Base-by-base conservation (phyloP, 30 jellyfish, hydroid and myxozoan genomes). In the Pelagia noctiluca region DNA sequence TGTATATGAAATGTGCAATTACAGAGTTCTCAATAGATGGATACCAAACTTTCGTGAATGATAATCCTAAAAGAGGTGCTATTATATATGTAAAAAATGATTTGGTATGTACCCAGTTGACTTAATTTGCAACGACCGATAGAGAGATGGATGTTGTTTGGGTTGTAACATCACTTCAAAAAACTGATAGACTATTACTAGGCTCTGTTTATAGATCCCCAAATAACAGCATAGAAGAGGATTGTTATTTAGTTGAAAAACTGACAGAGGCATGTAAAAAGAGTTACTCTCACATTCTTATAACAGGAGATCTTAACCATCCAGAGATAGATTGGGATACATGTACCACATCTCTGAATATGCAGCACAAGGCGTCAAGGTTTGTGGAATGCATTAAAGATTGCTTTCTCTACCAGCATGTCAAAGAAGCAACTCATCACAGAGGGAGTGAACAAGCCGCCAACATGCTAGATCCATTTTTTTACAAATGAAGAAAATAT, bases 31-130 rank as follows among this genome's bases (percentile, higher is more conserved):
- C 78, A 24, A 21, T 35, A 71, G 83, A 35, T 46, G 71, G 83
- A 71, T 46, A 71, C 71, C 83, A 71, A 74, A 46, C 76, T 71
- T 71, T 31, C n/a, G 69, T 35, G 72, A 71, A 71, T 71, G 83
- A 36, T 3, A 36, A 36, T 35, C 69, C 72, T 34, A 71, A 46
- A 71, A 35, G 83, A 64, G 78, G 78, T 64, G 78, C 78, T 64
- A 64, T 64, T 64, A 53, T 21, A 50, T 64, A 64, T 64, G 78
- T 30, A 53, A 64, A 64, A 30, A 64, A 64, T 64, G 78, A 64
- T 53, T 64, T 64, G 10, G 78, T 24, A 64, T 64, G 78, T n/a
- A 64, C 32, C 13, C 78, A 64, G 10, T 64, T 64, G 32, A 64
- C 78, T 24, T 24, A 64, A 24, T 30, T 64, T 64, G 78, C 78